phyloP scores from a whole-genome alignment of 2,888 invertebrate genomes.

The Dendrolimus houi region DNA sequence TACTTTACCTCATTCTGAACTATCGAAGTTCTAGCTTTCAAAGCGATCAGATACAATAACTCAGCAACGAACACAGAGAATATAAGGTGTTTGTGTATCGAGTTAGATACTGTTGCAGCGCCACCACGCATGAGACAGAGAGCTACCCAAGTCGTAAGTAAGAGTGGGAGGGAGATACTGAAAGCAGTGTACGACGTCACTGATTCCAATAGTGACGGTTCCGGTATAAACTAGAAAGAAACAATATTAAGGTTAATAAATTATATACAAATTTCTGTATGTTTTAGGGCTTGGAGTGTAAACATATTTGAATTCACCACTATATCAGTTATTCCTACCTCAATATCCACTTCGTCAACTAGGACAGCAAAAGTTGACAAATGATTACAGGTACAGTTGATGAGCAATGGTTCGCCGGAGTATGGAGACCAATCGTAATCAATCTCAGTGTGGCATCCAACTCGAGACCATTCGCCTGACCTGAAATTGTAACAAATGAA shows the following conservation, averaged over 20 bases:
- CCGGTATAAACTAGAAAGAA: slow-evolving; percentile 83
- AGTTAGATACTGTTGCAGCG: slow-evolving; percentile 91
- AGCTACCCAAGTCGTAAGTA: slow-evolving; percentile 86
- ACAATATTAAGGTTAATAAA: neutral
- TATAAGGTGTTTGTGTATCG: slow-evolving; percentile 95
- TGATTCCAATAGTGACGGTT: slow-evolving; percentile 89
- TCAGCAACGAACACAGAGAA: slow-evolving; percentile 92
- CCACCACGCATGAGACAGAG: slow-evolving; percentile 89
- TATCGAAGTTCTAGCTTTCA: slow-evolving; percentile 88
- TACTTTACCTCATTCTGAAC: slow-evolving; percentile 85
- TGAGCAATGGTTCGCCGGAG: slow-evolving; percentile 77
- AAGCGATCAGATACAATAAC: slow-evolving; percentile 88
- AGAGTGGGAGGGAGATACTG: slow-evolving; percentile 86
- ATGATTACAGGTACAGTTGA: slow-evolving; percentile 96
- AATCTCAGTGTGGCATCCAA: slow-evolving; percentile 91
- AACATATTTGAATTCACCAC: no score
- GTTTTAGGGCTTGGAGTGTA: no score
- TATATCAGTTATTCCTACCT: slow-evolving; percentile 63
- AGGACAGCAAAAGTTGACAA: slow-evolving; percentile 93
- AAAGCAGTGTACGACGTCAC: slow-evolving; percentile 94
- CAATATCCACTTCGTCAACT: slow-evolving; percentile 92
- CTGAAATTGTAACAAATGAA: slow-evolving; percentile 38
- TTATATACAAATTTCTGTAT: neutral
- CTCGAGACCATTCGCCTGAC: slow-evolving; percentile 90
- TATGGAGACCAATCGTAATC: slow-evolving; percentile 79